Evolutionary conservation across 2,113 vertebrate genomes (phyloP).

Genomic region (Egretta garzetta): DNA sequence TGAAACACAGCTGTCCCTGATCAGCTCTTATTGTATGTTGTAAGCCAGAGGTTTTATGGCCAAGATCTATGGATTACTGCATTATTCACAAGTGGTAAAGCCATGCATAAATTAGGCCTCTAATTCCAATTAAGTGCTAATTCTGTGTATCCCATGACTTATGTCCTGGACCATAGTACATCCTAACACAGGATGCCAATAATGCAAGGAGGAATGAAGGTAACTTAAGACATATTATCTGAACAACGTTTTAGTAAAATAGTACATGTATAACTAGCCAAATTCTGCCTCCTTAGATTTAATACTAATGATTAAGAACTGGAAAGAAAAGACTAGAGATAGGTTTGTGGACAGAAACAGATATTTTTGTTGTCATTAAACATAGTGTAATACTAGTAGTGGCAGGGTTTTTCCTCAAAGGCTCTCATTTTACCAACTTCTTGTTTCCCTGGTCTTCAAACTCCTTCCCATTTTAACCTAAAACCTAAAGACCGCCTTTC

Average conservation of each 20-base stretch:
- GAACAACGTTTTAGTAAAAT: neutral
- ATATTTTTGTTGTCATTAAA: neutral
- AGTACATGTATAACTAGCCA: neutral
- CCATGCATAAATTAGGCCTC: conserved; percentile 35
- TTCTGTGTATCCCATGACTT: conserved; percentile 9
- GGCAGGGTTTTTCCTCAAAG: neutral
- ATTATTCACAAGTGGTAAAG: conserved; percentile 47
- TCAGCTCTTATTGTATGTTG: neutral
- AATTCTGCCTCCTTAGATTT: neutral
- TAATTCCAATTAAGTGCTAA: conserved; percentile 51
- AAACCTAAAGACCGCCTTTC: neutral
- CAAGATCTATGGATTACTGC: conserved; percentile 42
- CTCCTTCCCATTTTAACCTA: neutral
- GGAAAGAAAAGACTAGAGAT: neutral
- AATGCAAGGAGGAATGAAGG: neutral
- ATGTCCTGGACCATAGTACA: neutral
- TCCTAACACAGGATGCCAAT: neutral
- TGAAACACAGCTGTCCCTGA: conserved; percentile 36
- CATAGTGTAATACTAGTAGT: neutral
- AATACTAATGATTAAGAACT: neutral
- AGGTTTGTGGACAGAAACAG: neutral
- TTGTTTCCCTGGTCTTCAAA: neutral
- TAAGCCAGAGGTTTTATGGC: conserved; percentile 38
- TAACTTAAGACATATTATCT: neutral
- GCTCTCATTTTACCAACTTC: neutral